Evolutionary conservation across 2,113 vertebrate species (phyloP), one percentile per base, ranked within the genome.

Genomic region (Upupa epops): DNA sequence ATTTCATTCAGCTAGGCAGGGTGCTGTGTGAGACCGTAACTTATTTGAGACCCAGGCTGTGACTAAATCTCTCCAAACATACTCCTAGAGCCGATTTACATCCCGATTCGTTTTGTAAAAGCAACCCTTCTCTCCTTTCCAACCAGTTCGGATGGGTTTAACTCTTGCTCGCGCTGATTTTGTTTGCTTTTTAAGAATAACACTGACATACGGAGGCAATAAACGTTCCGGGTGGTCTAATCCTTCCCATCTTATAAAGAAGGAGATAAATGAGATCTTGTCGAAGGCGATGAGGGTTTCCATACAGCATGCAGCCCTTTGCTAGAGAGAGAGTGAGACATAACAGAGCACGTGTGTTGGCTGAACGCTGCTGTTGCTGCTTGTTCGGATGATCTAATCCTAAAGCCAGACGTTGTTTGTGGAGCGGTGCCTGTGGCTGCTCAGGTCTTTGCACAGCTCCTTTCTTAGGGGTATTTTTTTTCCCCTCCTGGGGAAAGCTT

Each of bases 331-430:
- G 52, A 74, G 45, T 49, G 18, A 61, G 42, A 72, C 14, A 60
- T 59, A 74, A 71, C 7, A n/a, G 8, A 13, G 22, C 59, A 82
- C 16, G 2, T 82, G 26, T 85, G 86, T 89, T 86, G 72, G 59
- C 83, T n/a, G 73, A 45, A 65, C 24, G 37, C 26, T 49, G 5
- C 18, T 66, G 18, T 34, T 29, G 16, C 49, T 79, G 21, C 32
- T 65, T 89, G 58, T 75, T 54, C 73, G 87, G 91, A 83, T 86
- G 21, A 91, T 63, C 72, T 86, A 91, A 82, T 83, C 26, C 54
- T 56, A 10, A 73, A 80, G 55, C 32, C 25, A 76, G 52, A 58
- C 19, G 14, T 75, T 46, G 29, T 93, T 83, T 90, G 68, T 28
- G 65, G 49, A 46, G 4, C 6, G 7, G 25, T 61, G 36, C 26